A percentile compares a stretch with the other conserved stretches of the same genome.
Conservation (phyloP, 2,113 vertebrate genomes). For the Xiphophorus hellerii region DNA sequence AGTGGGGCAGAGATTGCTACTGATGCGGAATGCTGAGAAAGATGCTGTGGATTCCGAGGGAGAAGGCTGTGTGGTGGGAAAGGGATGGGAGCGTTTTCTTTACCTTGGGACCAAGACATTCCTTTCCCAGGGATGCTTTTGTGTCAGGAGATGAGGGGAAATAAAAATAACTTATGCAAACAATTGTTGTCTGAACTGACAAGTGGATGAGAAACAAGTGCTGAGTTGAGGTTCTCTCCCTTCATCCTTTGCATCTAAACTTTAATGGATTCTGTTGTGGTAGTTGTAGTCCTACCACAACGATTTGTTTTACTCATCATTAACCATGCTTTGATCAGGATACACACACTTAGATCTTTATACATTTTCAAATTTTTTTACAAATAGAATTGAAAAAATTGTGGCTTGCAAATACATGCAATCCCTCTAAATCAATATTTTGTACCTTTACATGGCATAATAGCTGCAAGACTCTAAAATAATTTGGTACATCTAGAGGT, state of each 20-base stretch:
- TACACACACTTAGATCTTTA: background rate
- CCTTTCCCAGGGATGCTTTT: constrained; percentile 84
- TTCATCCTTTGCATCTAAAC: constrained; percentile 45
- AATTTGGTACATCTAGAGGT: background rate
- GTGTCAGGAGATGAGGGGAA: constrained; percentile 78
- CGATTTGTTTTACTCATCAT: background rate
- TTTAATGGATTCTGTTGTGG: constrained; percentile 15
- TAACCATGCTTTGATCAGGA: background rate
- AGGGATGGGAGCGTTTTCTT: constrained; percentile 82
- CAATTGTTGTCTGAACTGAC: constrained; percentile 67
- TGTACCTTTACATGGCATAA: background rate
- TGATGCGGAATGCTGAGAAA: constrained; percentile 87
- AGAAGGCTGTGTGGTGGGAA: constrained; percentile 80
- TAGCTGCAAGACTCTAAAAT: background rate
- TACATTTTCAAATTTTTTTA: background rate
- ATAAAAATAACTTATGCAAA: constrained; percentile 80
- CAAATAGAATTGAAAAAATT: background rate
- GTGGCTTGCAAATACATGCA: background rate
- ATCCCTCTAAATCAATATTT: background rate
- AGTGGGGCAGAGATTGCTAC: constrained; percentile 81
- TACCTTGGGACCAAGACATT: constrained; percentile 87
- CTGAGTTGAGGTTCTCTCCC: constrained; percentile 48
- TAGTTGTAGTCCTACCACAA: background rate
- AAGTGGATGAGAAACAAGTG: constrained; percentile 72
- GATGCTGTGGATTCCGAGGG: constrained; percentile 80